Evolutionary conservation across 2,113 vertebrate genomes (phyloP), one percentile per base, ranked within the genome.

Genomic region (Ariopsis seemanni): DNA sequence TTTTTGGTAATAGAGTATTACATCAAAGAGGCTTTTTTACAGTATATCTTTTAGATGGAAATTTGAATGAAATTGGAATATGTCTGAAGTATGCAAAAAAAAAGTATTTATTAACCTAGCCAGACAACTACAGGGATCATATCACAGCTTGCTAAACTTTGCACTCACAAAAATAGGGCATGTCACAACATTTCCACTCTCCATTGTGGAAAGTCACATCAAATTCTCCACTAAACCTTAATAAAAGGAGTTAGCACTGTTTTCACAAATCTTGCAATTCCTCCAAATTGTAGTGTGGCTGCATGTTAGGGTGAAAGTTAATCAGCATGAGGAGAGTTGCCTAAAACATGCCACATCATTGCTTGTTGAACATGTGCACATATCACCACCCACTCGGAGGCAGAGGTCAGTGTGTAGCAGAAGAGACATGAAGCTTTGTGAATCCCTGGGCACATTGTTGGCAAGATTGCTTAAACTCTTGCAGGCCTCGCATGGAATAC

Each of bases 391-490:
- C 81, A 75, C 80, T 83, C 80, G 55, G 48, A 77, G 69, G 62
- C 81, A 87, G 71, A 87, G 79, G 86, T 82, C 85, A 80, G 27
- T 53, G 63, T 86, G 75, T 80, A 86, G 77, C 77, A 86, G 75
- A 79, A 86, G 57, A 74, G 81, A 57, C 48, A 75, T 63, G 71
- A 65, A 83, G 82, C 81, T 77, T 77, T 87, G 30, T 83, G 69
- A 83, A 83, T 75, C 80, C 71, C 72, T 83, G 10, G n/a, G 69
- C n/a, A 75, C 55, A 67, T 78, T 67, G 81, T 78, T 88, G 86
- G 82, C 86, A 67, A 52, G 86, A 75, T 83, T 75, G 34, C n/a
- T 74, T 78, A 55, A 86, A 82, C 62, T 80, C 75, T 69, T 78
- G 22, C n/a, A 84, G 82, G 71, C 30, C 72, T 88, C 67, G 82